Evolutionary conservation across 2,888 invertebrate species (phyloP).

Genomic region (Ectobius pallidus): DNA sequence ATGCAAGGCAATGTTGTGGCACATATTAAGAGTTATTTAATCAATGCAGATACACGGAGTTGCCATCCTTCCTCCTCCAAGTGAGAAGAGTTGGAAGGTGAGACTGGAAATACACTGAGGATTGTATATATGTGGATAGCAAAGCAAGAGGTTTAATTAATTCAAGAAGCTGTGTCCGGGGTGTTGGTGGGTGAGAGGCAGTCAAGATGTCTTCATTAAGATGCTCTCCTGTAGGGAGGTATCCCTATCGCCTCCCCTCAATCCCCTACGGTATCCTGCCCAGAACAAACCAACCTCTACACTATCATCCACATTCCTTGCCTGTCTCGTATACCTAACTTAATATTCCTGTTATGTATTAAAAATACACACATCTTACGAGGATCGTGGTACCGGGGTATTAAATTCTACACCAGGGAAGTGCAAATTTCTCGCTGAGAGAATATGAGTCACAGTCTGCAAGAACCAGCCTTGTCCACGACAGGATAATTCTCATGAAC

Average conservation of each 20-base stretch:
- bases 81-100: constrained; percentile 19
- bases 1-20: too few relatives aligned
- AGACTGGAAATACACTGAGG: neutral
- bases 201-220: constrained; percentile 30
- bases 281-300: neutral
- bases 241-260: neutral
- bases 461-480: too few relatives aligned
- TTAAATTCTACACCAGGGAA: too few relatives aligned
- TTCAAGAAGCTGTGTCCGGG: constrained; percentile 30
- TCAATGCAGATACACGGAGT: neutral
- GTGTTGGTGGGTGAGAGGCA: constrained; percentile 20
- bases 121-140: constrained; percentile 18
- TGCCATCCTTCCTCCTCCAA: neutral
- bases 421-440: too few relatives aligned
- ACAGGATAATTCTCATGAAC: too few relatives aligned
- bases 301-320: neutral
- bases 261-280: neutral
- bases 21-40: constrained; percentile 1
- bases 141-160: constrained; percentile 31
- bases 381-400: too few relatives aligned
- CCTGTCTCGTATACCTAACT: neutral
- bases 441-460: too few relatives aligned
- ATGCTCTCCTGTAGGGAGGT: constrained; percentile 20
- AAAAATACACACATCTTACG: neutral
- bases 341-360: neutral